These are phyloP conservation scores for Orthonevra nobilis DNA, from an alignment of 2,888 invertebrate species.

Conservation along the genomic window DNA sequence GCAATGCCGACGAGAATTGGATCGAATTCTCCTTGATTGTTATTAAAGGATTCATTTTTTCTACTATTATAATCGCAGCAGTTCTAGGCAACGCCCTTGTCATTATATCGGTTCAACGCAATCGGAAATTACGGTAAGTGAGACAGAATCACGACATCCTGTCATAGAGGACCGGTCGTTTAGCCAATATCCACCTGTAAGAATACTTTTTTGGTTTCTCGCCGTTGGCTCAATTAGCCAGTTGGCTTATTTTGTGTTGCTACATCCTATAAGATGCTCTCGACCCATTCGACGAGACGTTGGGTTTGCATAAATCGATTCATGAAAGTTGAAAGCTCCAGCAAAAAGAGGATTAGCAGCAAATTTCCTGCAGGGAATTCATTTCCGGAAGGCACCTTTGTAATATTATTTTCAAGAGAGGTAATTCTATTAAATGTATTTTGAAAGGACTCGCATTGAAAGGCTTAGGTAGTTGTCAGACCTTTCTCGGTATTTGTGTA, in stretches of 20 bases:
- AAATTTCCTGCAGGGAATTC: conserved; percentile 32
- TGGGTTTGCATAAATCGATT: conserved; percentile 12
- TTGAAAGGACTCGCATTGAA: conserved; percentile 12
- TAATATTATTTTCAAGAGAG: conserved; percentile 21
- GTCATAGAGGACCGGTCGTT: too few species aligned
- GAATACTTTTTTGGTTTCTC: not conserved
- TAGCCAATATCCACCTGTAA: not conserved
- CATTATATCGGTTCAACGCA: conserved; percentile 80
- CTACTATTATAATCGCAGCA: conserved; percentile 92
- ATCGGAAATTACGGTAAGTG: conserved; percentile 80
- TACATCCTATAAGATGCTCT: conserved; percentile 8
- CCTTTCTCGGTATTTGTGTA: too few species aligned
- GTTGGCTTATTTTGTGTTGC: conserved; percentile 6
- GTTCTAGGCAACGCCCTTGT: conserved; percentile 95
- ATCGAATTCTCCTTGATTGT: conserved; percentile 83
- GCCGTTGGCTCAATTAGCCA: conserved; percentile 16
- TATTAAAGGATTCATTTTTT: conserved; percentile 89
- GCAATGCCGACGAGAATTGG: conserved; percentile 79
- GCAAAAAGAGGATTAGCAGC: conserved; percentile 15
- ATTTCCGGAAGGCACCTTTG: conserved; percentile 37
- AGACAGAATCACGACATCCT: conserved; percentile 18
- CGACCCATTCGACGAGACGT: too few species aligned
- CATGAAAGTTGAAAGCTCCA: conserved; percentile 8
- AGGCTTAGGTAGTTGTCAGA: not conserved
- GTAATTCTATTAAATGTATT: conserved; percentile 29